These are phyloP conservation scores for Linyphia triangularis DNA, from an alignment of 2,888 invertebrate species.

Conservation along the genomic window DNA sequence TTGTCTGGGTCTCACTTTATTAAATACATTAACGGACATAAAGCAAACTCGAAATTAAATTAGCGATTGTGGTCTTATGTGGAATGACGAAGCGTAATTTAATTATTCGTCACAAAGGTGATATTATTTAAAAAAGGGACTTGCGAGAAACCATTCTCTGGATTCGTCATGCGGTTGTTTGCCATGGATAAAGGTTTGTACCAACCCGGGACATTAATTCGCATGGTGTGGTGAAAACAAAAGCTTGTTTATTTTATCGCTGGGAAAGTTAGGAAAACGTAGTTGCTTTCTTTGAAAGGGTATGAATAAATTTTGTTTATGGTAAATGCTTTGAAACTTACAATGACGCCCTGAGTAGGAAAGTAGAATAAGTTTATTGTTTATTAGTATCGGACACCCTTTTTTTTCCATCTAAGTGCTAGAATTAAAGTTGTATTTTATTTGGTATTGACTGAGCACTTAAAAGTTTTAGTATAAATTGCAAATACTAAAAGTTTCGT, in stretches of 20 bases:
- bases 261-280: background rate
- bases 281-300: too few species aligned
- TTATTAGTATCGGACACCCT: background rate
- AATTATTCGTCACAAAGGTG: constrained; percentile 2
- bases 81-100: constrained; percentile 9
- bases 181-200: background rate
- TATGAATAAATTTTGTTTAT: too few species aligned
- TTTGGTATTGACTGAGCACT: background rate
- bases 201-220: background rate
- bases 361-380: background rate
- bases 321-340: too few species aligned
- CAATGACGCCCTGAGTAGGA: background rate
- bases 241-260: background rate
- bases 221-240: background rate
- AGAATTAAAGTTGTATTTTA: background rate
- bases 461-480: too few species aligned
- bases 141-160: background rate
- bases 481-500: too few species aligned
- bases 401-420: background rate
- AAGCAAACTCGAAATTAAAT: constrained; percentile 18
- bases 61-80: background rate
- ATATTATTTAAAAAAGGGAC: constrained; percentile 1
- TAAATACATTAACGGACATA: too few species aligned
- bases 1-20: too few species aligned
- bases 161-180: constrained; percentile 12